These are phyloP conservation scores for Nycticebus coucang DNA, from an alignment of 2,113 vertebrate genomes.

Conservation along the genomic window DNA sequence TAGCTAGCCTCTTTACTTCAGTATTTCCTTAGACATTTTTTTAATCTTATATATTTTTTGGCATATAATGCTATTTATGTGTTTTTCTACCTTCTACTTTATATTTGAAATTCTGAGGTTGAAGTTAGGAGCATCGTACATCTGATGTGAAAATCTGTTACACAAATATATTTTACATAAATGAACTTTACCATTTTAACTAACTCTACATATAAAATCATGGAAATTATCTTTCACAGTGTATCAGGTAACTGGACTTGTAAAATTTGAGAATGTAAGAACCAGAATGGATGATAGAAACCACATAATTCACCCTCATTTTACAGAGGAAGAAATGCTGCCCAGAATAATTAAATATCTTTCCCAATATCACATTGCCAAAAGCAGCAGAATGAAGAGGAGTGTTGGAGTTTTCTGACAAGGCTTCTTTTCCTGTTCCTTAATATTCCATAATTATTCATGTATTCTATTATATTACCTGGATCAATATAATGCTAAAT, in stretches of 20 bases:
- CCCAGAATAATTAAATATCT: constrained; percentile 4
- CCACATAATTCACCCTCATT: neutral
- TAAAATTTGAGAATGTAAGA: constrained; percentile 49
- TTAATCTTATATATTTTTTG: neutral
- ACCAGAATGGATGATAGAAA: neutral
- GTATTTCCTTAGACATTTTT: neutral
- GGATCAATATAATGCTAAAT: too few species aligned
- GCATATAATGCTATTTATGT: neutral
- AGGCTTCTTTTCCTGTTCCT: neutral
- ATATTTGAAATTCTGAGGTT: neutral
- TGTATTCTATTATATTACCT: neutral
- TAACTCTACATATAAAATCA: constrained; percentile 19
- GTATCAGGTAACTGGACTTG: constrained; percentile 15
- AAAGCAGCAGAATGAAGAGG: neutral
- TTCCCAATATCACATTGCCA: neutral
- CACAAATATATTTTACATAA: neutral
- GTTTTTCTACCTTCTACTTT: neutral
- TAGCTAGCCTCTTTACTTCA: neutral
- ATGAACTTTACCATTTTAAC: neutral
- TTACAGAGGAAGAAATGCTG: neutral
- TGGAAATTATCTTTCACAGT: neutral
- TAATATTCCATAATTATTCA: neutral
- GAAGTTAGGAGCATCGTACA: neutral
- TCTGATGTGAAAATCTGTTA: neutral
- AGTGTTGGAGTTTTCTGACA: neutral